Conservation (phyloP, 2,797 vertebrate species). For the Microctenopoma lineatum region DNA sequence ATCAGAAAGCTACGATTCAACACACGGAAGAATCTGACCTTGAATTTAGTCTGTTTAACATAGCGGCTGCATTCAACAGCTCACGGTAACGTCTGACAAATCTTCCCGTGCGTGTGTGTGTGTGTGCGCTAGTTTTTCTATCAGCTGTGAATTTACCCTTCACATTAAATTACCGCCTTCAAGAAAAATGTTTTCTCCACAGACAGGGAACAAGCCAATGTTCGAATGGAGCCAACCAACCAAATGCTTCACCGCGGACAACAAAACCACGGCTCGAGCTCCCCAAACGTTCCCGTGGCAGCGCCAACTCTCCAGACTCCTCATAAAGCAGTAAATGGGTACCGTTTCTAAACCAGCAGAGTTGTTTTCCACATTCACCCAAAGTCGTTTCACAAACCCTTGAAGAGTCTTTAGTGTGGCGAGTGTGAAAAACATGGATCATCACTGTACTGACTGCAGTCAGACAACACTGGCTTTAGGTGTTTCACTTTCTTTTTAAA, state of each 20-base stretch:
- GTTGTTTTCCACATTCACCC: too few relatives aligned
- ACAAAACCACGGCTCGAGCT: neutral
- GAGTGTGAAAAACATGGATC: too few relatives aligned
- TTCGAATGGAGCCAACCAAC: neutral
- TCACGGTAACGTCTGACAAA: constrained; percentile 5
- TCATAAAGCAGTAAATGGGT: too few relatives aligned
- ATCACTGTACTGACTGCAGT: too few relatives aligned
- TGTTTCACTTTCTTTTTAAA: too few relatives aligned
- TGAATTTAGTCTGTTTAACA: constrained; percentile 10
- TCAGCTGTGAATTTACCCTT: neutral
- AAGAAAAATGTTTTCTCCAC: constrained; percentile 17
- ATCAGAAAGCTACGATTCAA: constrained; percentile 26
- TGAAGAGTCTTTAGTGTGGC: too few relatives aligned
- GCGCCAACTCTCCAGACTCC: too few relatives aligned
- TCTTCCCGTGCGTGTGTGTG: constrained; percentile 21
- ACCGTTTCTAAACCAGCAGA: too few relatives aligned
- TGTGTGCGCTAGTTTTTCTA: neutral
- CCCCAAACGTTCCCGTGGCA: too few relatives aligned
- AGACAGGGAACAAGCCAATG: constrained; percentile 16
- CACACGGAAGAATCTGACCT: constrained; percentile 1
- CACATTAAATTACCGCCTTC: constrained; percentile 21
- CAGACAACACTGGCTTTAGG: too few relatives aligned
- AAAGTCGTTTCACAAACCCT: too few relatives aligned
- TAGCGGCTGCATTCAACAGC: neutral
- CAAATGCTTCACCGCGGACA: neutral